Evolutionary conservation across 35 echinoderm and acorn worm species (phyloP).

Genomic region (Lytechinus pictus): DNA sequence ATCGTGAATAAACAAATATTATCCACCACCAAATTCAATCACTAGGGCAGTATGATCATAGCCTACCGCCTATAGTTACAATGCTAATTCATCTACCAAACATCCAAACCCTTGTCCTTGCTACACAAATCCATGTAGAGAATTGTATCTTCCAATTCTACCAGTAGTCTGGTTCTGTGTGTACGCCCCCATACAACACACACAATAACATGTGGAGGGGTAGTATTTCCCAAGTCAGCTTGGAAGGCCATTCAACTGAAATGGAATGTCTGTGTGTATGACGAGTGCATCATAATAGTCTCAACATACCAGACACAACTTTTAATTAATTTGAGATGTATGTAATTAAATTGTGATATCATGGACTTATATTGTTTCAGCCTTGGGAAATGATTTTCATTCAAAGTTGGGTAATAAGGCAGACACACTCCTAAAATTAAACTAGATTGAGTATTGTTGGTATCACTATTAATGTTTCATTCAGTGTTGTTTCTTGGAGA

Average conservation of each 20-base stretch:
- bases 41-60: background rate
- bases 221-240: background rate
- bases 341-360: too few relatives aligned
- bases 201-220: constrained; percentile 9
- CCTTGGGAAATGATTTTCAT: too few relatives aligned
- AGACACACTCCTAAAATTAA: too few relatives aligned
- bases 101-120: background rate
- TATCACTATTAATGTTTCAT: too few relatives aligned
- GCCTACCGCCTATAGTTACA: background rate
- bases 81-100: background rate
- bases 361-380: too few relatives aligned
- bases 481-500: too few relatives aligned
- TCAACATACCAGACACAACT: background rate
- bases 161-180: background rate
- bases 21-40: background rate
- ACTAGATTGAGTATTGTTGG: too few relatives aligned
- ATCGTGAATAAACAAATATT: background rate
- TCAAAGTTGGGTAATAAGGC: too few relatives aligned
- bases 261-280: background rate
- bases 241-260: background rate
- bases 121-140: background rate
- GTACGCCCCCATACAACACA: background rate
- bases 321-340: background rate
- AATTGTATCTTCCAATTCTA: background rate
- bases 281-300: background rate